Conservation (phyloP, 2,888 invertebrate species). For the Drosophila glabriapex region DNA sequence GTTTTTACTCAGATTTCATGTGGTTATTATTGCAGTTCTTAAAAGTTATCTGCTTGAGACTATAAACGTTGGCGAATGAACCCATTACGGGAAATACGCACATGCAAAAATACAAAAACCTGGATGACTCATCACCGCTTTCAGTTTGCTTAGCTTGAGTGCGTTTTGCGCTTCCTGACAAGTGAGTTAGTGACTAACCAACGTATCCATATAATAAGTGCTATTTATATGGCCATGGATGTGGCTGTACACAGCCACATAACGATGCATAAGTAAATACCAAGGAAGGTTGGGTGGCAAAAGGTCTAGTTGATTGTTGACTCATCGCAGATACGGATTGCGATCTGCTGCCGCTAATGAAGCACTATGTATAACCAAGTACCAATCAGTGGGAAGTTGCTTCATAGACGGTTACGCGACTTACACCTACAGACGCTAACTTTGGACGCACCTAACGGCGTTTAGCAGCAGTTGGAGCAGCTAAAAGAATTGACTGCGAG, state of each 20-base stretch:
- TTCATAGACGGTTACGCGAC: constrained; percentile 25
- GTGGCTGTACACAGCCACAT: background rate
- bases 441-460: constrained; percentile 59
- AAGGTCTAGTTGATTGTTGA: constrained; percentile 21
- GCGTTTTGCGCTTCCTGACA: constrained; percentile 20
- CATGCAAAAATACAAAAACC: constrained; percentile 2
- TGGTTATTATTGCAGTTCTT: background rate
- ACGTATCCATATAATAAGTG: constrained; percentile 7
- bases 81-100: constrained; percentile 6
- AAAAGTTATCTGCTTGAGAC: background rate
- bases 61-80: constrained; percentile 11
- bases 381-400: constrained; percentile 5
- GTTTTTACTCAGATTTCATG: background rate
- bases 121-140: constrained; percentile 41
- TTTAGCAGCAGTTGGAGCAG: constrained; percentile 39
- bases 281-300: background rate
- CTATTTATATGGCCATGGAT: background rate
- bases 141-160: constrained; percentile 31
- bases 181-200: constrained; percentile 31
- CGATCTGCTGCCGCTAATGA: constrained; percentile 37
- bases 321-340: constrained; percentile 32
- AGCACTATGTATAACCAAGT: constrained; percentile 20
- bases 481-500: constrained; percentile 23
- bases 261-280: background rate
- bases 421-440: constrained; percentile 28